Base-by-base conservation (phyloP, 1,140 invertebrate species). In the Araneus ventricosus region DNA sequence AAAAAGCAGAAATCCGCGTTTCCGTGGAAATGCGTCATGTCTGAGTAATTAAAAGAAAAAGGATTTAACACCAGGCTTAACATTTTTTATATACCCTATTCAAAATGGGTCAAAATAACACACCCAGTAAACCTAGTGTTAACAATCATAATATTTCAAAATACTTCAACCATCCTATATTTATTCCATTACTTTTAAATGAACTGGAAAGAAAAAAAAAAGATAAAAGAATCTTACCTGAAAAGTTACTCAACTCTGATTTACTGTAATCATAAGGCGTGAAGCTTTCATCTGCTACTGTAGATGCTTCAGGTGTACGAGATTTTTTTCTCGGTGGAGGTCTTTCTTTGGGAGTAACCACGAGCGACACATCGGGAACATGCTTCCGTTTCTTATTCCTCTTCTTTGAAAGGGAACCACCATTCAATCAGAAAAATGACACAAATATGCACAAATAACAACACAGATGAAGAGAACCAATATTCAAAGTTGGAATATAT, bases 191-290 rank as follows among this genome's bases (percentile, higher is more conserved):
- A n/a, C 17, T 20, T 10, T 63, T 39, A 59, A 87, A 4, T 7
- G n/a, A 17, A 37, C n/a, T 20, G 1, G 61, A 63, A n/a, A n/a
- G 24, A n/a, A 63, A 63, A 3, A 61, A 34, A 6, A 30, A 63
- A 41, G n/a, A 6, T 24, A 41, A 61, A 82, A 20, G 8, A 17
- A 22, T 45, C 79, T 75, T 59, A 92, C 91, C 67, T 10, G 30
- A 6, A 79, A 92, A 75, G 7, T 41, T 3, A 22, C 57, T 79
- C n/a, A 27, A 87, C 59, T 92, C 67, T 17, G 91, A 20, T n/a
- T 92, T 63, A 41, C 91, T 92, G 14, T 92, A 92, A 61, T 92
- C 85, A 87, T 92, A 92, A 5, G 91, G 91, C 61, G 20, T 10
- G 61, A 92, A 92, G 22, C 37, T 61, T 39, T 92, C 84, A 27